Base-by-base conservation (phyloP, 2,113 vertebrate species). In the Butorides virescens region DNA sequence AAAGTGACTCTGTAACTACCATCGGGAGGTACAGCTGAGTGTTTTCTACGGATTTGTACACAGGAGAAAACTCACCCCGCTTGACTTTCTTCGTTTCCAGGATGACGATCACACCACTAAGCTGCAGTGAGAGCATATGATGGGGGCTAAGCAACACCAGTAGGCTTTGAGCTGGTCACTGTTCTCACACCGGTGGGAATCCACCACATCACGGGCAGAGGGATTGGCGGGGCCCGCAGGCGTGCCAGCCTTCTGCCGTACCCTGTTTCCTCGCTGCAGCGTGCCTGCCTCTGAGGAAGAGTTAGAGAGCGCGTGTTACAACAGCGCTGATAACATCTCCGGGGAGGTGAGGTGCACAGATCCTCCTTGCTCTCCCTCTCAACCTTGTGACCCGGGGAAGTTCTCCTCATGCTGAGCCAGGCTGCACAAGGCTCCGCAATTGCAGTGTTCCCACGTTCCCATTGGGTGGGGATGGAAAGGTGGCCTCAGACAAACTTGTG, bases 21-120 rank as follows among this genome's bases (percentile, higher is more conserved):
- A 11, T 0, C 1, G 2, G 68, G 22, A 50, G 1, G 0, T 4
- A 30, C 7, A 80, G 37, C 37, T 56, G 39, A 63, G 37, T 53
- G 42, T 50, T 53, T 87, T 63, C 71, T 65, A 15, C 9, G 15
- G 17, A 36, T 79, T 92, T 76, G 25, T 16, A 3, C 12, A 18
- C 0, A 6, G 62, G 15, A 63, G 26, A 90, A 85, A 68, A 34
- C 14, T 75, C 46, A 21, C 21, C 53, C 3, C 1, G 12, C 26
- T 62, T 56, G 44, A 22, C 20, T 67, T 62, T 29, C 65, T 52
- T 42, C 0, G 0, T 16, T 58, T 37, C 37, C 49, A 30, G 47
- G 20, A 25, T 18, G 42, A 7, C 1, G 7, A 11, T 21, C 39
- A 2, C 32, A 25, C 11, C 2, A 1, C 42, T 5, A 6, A 32